Base-by-base conservation (phyloP, 2,797 vertebrate species). In the Argya squamiceps region DNA sequence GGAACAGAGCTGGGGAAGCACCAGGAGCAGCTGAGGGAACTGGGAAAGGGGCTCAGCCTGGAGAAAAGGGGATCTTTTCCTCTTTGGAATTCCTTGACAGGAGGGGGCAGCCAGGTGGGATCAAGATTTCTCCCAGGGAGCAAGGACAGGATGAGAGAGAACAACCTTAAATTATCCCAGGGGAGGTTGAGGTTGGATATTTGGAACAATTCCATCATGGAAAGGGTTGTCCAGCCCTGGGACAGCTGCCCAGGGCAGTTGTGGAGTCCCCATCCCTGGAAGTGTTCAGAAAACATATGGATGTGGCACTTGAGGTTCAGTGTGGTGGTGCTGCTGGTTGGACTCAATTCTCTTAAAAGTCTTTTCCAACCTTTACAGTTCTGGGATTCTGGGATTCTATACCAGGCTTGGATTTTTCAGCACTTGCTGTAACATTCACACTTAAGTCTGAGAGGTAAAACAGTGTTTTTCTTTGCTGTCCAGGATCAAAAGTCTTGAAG, bases 1-100 rank as follows among this genome's bases (percentile, higher is more conserved):
- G 59, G 59, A 56, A 21, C 0, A 0, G 80, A 47, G 5, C 34
- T 55, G 34, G 30, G n/a, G 49, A 55, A 49, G 26, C 21, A 1
- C 1, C 59, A 84, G 60, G 81, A 74, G 32, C 0, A 1, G 52
- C 60, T 49, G 50, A 56, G 20, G 60, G 81, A 65, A 32, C 60
- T 58, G 82, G 43, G 15, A 58, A 65, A 67, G 44, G 8, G 27
- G 44, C 62, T 75, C 52, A 75, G 15, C 36, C 27, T 84, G 70
- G 52, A 50, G 37, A 18, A 84, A 15, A 75, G 3, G 32, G 27
- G 1, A 19, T 46, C 10, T 30, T 49, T 39, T 41, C 34, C 15
- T 49, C 34, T 29, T 34, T 58, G 63, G 15, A 58, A 80, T 58
- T 58, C 52, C 17, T 36, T 43, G 60, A 15, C 11, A 58, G 26